These are phyloP conservation scores for Bibio marci DNA, from an alignment of 2,888 invertebrate genomes.

Conservation along the genomic window DNA sequence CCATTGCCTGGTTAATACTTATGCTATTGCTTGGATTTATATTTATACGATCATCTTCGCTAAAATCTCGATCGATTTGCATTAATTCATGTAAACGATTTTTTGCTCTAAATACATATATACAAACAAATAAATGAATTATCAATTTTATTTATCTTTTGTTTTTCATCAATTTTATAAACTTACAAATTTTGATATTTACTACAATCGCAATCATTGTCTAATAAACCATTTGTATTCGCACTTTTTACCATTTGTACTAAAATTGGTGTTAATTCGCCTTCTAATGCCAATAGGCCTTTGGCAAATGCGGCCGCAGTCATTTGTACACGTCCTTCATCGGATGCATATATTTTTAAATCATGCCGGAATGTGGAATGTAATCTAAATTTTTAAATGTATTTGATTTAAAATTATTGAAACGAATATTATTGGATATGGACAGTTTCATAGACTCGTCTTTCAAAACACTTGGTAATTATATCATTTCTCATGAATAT, in stretches of 20 bases:
- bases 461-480: too few relatives aligned
- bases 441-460: too few relatives aligned
- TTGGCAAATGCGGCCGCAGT: conserved; percentile 99
- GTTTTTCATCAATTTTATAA: not conserved
- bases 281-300: conserved; percentile 91
- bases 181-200: conserved; percentile 87
- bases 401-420: not conserved
- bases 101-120: conserved; percentile 61
- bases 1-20: conserved; percentile 79
- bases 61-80: conserved; percentile 80
- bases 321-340: conserved; percentile 99
- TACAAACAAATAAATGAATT: too few relatives aligned
- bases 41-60: conserved; percentile 62
- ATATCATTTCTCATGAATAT: too few relatives aligned
- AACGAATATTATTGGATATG: not conserved
- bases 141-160: not conserved
- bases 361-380: conserved; percentile 99
- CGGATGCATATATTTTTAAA: conserved; percentile 97
- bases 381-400: conserved; percentile 30
- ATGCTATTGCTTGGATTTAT: conserved; percentile 87
- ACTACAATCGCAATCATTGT: conserved; percentile 95
- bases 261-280: conserved; percentile 94
- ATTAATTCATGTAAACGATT: conserved; percentile 83
- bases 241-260: conserved; percentile 99
- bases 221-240: conserved; percentile 93